Evolutionary conservation across 2,113 vertebrate species (phyloP).

Genomic region (Podocnemis expansa): DNA sequence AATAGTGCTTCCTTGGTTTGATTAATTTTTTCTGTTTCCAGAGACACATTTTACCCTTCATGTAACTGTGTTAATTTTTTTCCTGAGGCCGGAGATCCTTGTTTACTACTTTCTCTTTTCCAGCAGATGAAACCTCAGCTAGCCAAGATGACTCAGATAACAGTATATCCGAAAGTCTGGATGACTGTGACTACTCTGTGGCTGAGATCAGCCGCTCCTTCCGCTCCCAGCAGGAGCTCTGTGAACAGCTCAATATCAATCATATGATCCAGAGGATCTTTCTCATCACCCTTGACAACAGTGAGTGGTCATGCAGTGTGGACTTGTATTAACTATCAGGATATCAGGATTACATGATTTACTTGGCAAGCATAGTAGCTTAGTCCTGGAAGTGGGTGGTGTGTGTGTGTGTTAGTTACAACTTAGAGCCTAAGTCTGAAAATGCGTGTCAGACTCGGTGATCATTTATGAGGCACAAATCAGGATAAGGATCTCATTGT

Average conservation of each 20-base stretch:
- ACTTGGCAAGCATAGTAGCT: neutral
- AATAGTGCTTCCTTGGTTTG: neutral
- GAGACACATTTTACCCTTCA: neutral
- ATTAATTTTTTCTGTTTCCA: neutral
- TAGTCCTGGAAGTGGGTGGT: neutral
- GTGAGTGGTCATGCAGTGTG: conserved; percentile 79
- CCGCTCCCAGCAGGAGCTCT: conserved; percentile 94
- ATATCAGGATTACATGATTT: neutral
- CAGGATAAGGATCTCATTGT: neutral
- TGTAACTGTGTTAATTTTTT: neutral
- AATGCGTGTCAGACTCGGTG: neutral
- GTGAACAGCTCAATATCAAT: conserved; percentile 98
- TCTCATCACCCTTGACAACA: conserved; percentile 97
- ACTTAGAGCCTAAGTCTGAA: neutral
- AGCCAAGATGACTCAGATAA: conserved; percentile 97
- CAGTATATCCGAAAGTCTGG: conserved; percentile 94
- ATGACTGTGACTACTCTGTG: conserved; percentile 95
- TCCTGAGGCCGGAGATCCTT: neutral
- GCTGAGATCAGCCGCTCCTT: conserved; percentile 96
- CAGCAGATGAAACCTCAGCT: conserved; percentile 86
- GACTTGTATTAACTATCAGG: neutral
- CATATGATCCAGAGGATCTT: conserved; percentile 99
- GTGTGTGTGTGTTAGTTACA: neutral
- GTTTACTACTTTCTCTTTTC: neutral
- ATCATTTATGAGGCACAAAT: neutral